Percentiles rank a stretch among this genome's conserved stretches.
These are phyloP conservation scores for Tragelaphus imberbis DNA, from an alignment of 2,113 vertebrate genomes.

Conservation along the genomic window DNA sequence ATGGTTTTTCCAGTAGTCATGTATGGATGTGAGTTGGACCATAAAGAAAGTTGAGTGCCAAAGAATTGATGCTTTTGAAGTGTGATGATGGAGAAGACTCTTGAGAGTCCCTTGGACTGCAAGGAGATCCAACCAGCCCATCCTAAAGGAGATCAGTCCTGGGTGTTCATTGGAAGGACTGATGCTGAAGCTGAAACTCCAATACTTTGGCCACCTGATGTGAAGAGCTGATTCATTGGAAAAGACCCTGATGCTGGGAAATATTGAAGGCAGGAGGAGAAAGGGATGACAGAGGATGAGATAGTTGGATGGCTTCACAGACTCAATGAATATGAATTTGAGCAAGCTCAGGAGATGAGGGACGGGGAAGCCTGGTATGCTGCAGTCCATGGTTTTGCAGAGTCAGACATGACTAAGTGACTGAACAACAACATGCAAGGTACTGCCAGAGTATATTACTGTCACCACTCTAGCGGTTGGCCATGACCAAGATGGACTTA, in stretches of 20 bases:
- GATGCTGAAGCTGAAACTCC: not conserved
- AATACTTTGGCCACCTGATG: not conserved
- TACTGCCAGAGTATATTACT: not conserved
- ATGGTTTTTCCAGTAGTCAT: not conserved
- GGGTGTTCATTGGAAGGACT: not conserved
- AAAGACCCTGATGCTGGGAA: not conserved
- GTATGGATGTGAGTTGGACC: not conserved
- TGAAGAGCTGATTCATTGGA: not conserved
- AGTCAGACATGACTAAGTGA: not conserved
- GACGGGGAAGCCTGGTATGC: fast-evolving
- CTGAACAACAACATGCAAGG: not conserved
- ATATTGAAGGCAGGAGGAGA: not conserved
- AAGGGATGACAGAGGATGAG: not conserved
- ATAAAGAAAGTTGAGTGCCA: not conserved
- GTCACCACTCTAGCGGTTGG: fast-evolving
- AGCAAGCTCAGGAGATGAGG: not conserved
- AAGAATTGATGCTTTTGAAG: not conserved
- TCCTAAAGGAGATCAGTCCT: not conserved
- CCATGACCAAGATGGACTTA: not conserved
- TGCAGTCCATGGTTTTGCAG: fast-evolving
- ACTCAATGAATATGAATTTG: not conserved
- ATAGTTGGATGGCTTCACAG: not conserved
- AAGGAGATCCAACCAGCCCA: not conserved
- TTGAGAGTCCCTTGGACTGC: not conserved
- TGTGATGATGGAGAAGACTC: not conserved